These are phyloP conservation scores for Platichthys stellatus DNA, from an alignment of 2,113 vertebrate species.

Conservation along the genomic window DNA sequence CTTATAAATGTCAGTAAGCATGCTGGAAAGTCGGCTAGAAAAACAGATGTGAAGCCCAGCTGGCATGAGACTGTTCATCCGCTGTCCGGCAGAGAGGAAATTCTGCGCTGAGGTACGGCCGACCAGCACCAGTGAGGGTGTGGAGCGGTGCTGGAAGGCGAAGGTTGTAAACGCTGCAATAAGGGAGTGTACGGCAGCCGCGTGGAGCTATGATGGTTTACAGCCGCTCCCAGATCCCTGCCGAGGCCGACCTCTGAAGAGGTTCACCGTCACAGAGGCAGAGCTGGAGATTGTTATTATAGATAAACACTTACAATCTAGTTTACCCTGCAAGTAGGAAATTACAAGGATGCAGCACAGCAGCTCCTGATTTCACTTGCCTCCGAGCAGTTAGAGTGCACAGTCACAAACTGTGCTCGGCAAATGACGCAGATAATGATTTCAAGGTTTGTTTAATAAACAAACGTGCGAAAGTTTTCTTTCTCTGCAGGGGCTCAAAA, in stretches of 20 bases:
- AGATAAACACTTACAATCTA: conserved; percentile 75
- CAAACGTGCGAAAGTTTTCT: no score
- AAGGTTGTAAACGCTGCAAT: conserved; percentile 53
- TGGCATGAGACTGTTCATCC: conserved; percentile 27
- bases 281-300: conserved; percentile 78
- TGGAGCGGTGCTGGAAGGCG: conserved; percentile 16
- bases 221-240: conserved; percentile 33
- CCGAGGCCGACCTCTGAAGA: conserved; percentile 37
- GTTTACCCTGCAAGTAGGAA: conserved; percentile 62
- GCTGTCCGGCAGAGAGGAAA: conserved; percentile 18
- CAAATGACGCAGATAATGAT: neutral
- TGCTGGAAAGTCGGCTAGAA: conserved; percentile 21
- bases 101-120: conserved; percentile 15
- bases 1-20: conserved; percentile 57
- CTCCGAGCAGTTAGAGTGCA: conserved; percentile 34
- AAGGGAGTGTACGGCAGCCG: conserved; percentile 17
- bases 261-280: conserved; percentile 37
- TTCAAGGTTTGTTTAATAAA: no score
- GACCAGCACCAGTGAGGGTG: conserved; percentile 13
- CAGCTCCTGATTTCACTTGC: conserved; percentile 52
- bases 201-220: conserved; percentile 24
- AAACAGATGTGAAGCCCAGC: conserved; percentile 39
- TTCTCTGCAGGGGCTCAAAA: neutral
- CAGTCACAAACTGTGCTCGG: conserved; percentile 13
- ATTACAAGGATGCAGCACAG: conserved; percentile 67